Percentiles rank a stretch among this genome's conserved stretches.
Conservation (phyloP, 2,797 vertebrate species). For the Peromyscus aztecus region DNA sequence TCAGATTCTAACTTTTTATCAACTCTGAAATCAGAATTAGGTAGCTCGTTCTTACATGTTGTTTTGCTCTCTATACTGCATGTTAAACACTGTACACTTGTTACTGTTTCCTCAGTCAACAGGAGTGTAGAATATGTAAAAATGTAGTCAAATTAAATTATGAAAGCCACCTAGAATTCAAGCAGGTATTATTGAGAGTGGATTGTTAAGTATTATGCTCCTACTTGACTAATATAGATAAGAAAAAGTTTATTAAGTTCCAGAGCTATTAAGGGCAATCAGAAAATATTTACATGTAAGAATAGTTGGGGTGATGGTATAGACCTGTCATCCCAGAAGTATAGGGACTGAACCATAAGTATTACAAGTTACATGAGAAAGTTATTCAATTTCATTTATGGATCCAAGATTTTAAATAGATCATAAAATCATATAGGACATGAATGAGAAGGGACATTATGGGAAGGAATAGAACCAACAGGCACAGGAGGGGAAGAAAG, state of each 20-base stretch:
- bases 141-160: background rate
- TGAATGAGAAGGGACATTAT: background rate
- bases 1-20: background rate
- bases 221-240: background rate
- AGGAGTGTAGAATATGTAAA: background rate
- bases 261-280: background rate
- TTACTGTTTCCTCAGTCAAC: background rate
- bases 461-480: background rate
- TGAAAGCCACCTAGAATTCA: background rate
- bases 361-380: background rate
- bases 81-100: background rate
- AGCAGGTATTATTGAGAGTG: background rate
- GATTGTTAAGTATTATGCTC: background rate
- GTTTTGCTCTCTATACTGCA: background rate
- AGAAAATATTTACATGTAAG: background rate
- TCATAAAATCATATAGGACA: background rate
- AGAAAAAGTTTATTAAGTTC: background rate
- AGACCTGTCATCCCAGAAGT: background rate
- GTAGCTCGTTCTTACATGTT: background rate
- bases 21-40: background rate
- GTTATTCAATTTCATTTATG: background rate
- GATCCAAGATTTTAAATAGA: background rate
- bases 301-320: background rate
- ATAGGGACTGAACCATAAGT: background rate
- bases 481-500: too few species aligned